phyloP scores from a whole-genome alignment of 1,140 invertebrate species.

The Samia ricini region DNA sequence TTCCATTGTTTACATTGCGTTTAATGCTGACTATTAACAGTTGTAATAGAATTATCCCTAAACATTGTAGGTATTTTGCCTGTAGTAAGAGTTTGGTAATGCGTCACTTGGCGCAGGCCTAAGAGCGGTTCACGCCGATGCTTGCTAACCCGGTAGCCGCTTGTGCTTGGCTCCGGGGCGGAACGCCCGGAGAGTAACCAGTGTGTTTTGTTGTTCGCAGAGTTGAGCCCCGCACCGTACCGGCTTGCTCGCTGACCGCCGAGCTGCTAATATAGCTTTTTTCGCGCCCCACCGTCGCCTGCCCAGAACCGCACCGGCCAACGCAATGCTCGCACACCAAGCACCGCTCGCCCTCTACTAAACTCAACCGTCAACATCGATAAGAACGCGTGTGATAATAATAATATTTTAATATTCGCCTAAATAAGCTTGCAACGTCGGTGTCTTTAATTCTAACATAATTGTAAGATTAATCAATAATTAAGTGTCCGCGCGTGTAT shows the following conservation, averaged over 20 bases:
- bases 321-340: constrained; percentile 71
- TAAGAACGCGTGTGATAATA: constrained; percentile 76
- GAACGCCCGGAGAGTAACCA: constrained; percentile 65
- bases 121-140: constrained; percentile 48
- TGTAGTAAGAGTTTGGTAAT: constrained; percentile 5
- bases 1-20: constrained; percentile 31
- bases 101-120: constrained; percentile 37
- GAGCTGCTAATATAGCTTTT: constrained; percentile 75
- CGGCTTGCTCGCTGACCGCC: constrained; percentile 76
- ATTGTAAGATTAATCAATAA: constrained; percentile 67
- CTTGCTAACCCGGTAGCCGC: constrained; percentile 74
- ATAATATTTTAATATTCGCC: constrained; percentile 69
- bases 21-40: constrained; percentile 37
- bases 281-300: constrained; percentile 67
- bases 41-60: constrained; percentile 14
- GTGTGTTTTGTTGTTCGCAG: constrained; percentile 78
- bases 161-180: constrained; percentile 69
- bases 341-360: constrained; percentile 73
- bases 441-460: constrained; percentile 72
- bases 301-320: constrained; percentile 60
- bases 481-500: constrained; percentile 42
- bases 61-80: constrained; percentile 25
- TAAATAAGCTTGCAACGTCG: constrained; percentile 75
- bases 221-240: constrained; percentile 73
- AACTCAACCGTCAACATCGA: constrained; percentile 72